Evolutionary conservation across 2,888 invertebrate species (phyloP).

Genomic region (Hydrotaea cyrtoneurina): DNA sequence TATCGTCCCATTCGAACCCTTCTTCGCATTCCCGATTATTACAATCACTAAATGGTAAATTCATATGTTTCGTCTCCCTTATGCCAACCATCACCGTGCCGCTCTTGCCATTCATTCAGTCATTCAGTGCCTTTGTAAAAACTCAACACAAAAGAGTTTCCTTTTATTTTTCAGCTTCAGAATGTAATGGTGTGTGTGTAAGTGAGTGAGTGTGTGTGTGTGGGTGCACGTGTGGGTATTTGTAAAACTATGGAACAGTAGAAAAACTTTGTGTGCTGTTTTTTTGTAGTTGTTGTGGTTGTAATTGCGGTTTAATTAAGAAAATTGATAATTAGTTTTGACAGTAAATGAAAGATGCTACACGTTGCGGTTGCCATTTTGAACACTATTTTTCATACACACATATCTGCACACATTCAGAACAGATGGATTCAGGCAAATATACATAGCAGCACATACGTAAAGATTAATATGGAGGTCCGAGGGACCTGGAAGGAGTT

Average conservation of each 20-base stretch:
- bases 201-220: slow-evolving; percentile 13
- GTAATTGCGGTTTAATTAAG: slow-evolving; percentile 75
- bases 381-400: slow-evolving; percentile 14
- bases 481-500: background rate
- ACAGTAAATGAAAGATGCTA: slow-evolving; percentile 70
- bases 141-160: slow-evolving; percentile 14
- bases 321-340: slow-evolving; percentile 76
- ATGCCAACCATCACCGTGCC: background rate
- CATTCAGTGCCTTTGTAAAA: slow-evolving; percentile 35
- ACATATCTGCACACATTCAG: background rate
- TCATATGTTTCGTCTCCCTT: background rate
- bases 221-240: slow-evolving; percentile 22
- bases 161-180: slow-evolving; percentile 20
- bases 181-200: background rate
- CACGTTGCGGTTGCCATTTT: slow-evolving; percentile 58
- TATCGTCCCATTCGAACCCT: background rate
- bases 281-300: slow-evolving; percentile 66
- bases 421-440: background rate
- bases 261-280: slow-evolving; percentile 24
- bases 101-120: background rate
- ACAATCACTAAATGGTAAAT: background rate
- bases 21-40: background rate
- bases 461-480: background rate
- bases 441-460: background rate
- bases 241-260: slow-evolving; percentile 16